These are phyloP conservation scores for Gastracanthus pulcherrimus DNA, from an alignment of 2,888 invertebrate species.

Conservation along the genomic window DNA sequence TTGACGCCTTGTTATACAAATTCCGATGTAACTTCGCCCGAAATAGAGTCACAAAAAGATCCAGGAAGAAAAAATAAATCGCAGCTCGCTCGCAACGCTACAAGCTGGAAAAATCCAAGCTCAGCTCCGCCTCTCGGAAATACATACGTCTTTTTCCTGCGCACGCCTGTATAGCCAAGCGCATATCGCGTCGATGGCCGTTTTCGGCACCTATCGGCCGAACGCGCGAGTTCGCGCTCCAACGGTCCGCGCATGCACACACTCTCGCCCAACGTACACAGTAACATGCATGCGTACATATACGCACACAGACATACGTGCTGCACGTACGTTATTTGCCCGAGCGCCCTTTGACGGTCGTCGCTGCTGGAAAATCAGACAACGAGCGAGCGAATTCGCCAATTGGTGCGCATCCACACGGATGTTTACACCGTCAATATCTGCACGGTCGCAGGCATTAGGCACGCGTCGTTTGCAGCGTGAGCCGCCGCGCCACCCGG, in stretches of 20 bases:
- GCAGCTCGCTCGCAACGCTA: neutral
- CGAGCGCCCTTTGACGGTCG: conserved; percentile 61
- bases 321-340: conserved; percentile 20
- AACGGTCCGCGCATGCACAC: neutral
- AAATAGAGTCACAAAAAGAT: no score
- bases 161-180: no score
- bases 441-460: conserved; percentile 58
- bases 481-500: conserved; percentile 1
- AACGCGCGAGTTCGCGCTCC: neutral
- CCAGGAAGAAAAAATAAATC: neutral
- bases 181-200: neutral
- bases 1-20: no score
- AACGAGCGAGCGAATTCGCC: conserved; percentile 58
- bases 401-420: conserved; percentile 52
- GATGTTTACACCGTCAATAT: conserved; percentile 64
- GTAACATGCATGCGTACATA: no score
- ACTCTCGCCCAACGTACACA: no score
- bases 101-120: neutral
- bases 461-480: conserved; percentile 60
- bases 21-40: no score
- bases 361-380: conserved; percentile 59
- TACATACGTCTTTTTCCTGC: neutral
- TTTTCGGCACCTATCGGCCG: conserved; percentile 29
- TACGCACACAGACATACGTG: neutral
- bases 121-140: no score